These are phyloP conservation scores for Murina feae DNA, from an alignment of 2,113 vertebrate genomes.

Conservation along the genomic window DNA sequence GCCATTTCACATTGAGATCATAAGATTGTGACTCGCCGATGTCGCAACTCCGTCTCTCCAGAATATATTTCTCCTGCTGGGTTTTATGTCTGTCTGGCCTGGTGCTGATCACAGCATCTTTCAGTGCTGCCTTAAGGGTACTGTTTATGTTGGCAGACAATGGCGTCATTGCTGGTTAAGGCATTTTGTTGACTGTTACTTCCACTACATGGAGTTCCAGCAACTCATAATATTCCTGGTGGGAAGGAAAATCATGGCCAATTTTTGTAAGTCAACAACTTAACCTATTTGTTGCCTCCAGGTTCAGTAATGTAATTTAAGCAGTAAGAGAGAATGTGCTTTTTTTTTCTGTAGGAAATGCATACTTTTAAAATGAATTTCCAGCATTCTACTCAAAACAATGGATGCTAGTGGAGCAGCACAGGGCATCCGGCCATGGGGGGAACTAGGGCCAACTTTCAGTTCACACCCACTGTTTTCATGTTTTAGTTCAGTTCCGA, in stretches of 20 bases:
- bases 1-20: not conserved
- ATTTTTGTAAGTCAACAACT: not conserved
- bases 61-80: not conserved
- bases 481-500: not conserved
- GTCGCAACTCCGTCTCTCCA: not conserved
- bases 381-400: not conserved
- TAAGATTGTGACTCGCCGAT: not conserved
- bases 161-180: constrained; percentile 59
- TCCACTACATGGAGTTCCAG: constrained; percentile 60
- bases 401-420: constrained; percentile 11
- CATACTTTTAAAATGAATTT: constrained; percentile 4
- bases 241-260: constrained; percentile 51
- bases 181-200: constrained; percentile 56
- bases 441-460: not conserved
- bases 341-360: not conserved
- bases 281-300: constrained; percentile 57
- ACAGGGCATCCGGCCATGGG: not conserved
- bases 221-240: constrained; percentile 42
- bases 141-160: constrained; percentile 67
- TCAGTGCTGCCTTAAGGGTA: not conserved
- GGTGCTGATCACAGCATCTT: not conserved
- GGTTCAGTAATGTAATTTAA: constrained; percentile 54
- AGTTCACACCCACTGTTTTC: not conserved
- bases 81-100: not conserved
- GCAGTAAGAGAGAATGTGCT: not conserved